Evolutionary conservation across 2,113 vertebrate genomes (phyloP).

Genomic region (Erpornis zantholeuca): DNA sequence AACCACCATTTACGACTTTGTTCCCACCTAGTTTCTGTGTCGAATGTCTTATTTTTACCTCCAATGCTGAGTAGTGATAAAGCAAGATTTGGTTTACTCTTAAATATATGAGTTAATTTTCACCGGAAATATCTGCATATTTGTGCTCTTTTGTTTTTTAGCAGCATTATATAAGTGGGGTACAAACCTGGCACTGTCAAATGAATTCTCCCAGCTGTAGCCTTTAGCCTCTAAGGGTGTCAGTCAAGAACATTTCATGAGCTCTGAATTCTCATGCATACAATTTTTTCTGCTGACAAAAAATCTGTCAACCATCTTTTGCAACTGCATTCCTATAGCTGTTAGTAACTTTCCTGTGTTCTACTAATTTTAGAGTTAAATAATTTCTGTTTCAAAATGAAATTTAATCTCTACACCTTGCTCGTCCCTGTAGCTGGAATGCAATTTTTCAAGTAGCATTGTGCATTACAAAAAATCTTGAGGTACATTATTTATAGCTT

Average conservation of each 20-base stretch:
- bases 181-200: neutral
- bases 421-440: neutral
- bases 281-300: neutral
- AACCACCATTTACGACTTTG: neutral
- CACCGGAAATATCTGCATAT: neutral
- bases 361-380: neutral
- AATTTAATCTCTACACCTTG: neutral
- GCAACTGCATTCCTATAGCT: neutral
- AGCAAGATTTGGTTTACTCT: neutral
- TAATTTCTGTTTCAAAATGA: neutral
- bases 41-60: neutral
- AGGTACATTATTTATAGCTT: neutral
- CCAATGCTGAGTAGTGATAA: neutral
- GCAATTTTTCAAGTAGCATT: neutral
- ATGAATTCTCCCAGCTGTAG: neutral
- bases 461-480: neutral
- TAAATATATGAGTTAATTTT: neutral
- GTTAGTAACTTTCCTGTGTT: neutral
- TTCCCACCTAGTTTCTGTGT: neutral
- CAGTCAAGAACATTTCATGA: neutral
- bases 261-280: neutral
- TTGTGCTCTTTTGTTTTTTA: neutral
- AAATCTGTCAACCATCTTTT: neutral
- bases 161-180: neutral
- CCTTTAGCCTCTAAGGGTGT: neutral